phyloP scores from a whole-genome alignment of 2,113 vertebrate species.

The Antechinus flavipes region DNA sequence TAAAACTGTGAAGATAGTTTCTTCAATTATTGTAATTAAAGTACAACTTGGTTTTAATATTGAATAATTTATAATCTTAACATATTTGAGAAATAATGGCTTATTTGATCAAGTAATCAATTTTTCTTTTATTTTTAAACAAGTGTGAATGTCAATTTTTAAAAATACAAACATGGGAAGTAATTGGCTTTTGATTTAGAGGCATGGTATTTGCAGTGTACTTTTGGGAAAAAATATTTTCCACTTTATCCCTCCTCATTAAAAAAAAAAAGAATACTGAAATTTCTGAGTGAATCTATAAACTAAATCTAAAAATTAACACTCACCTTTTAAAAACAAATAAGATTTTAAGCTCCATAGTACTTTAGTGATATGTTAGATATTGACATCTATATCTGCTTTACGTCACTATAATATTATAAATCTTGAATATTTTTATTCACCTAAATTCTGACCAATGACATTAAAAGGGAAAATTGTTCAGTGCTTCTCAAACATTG shows the following conservation, averaged over 20 bases:
- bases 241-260: not conserved
- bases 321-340: constrained; percentile 27
- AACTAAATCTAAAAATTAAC: constrained; percentile 47
- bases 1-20: constrained; percentile 69
- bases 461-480: not conserved
- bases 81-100: constrained; percentile 40
- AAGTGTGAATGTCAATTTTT: constrained; percentile 52
- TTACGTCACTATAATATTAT: constrained; percentile 46
- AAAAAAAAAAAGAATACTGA: not conserved
- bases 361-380: not conserved
- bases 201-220: constrained; percentile 24
- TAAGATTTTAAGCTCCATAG: constrained; percentile 10
- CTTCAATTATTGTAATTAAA: constrained; percentile 69
- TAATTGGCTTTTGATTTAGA: constrained; percentile 34
- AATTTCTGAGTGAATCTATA: constrained; percentile 13
- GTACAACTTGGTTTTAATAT: constrained; percentile 56
- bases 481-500: not conserved
- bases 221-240: not conserved
- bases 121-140: not conserved
- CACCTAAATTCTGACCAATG: not conserved
- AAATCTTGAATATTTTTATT: constrained; percentile 4
- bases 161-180: constrained; percentile 23
- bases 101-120: constrained; percentile 38
- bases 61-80: constrained; percentile 52
- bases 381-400: constrained; percentile 40